Percentiles rank a stretch among this genome's conserved stretches.
These are phyloP conservation scores for Avahi laniger DNA, from an alignment of 2,797 vertebrate genomes.

Conservation along the genomic window DNA sequence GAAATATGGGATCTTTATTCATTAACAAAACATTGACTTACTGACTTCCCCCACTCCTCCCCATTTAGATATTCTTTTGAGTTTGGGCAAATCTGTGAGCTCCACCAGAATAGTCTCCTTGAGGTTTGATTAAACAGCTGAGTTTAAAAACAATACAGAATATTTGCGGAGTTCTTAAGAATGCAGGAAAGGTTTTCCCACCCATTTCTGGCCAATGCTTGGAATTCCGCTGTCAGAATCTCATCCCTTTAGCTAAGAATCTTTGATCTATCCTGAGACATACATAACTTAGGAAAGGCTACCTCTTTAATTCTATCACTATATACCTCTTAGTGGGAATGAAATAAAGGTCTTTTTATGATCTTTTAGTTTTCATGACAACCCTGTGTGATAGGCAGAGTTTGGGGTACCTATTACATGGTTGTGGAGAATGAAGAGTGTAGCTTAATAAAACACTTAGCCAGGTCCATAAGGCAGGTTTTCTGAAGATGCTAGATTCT, in stretches of 20 bases:
- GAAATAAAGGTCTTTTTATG: not conserved
- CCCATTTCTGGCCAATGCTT: not conserved
- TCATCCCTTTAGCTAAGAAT: conserved; percentile 25
- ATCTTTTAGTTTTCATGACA: not conserved
- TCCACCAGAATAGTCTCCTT: conserved; percentile 5
- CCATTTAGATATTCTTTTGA: not conserved
- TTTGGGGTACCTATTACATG: conserved; percentile 3
- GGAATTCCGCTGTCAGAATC: not conserved
- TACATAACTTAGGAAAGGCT: not conserved
- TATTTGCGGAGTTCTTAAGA: conserved; percentile 25
- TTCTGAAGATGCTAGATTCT: conserved; percentile 20
- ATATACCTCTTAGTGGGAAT: not conserved
- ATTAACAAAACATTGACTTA: conserved; percentile 19
- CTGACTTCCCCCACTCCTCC: not conserved
- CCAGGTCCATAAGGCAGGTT: not conserved
- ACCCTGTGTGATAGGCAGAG: not conserved
- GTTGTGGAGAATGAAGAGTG: not conserved
- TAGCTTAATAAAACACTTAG: not conserved
- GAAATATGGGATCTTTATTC: not conserved
- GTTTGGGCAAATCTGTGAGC: conserved; percentile 3
- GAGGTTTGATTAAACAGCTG: conserved; percentile 22
- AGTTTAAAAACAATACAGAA: conserved; percentile 50
- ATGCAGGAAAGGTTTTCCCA: conserved; percentile 34
- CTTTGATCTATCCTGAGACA: conserved; percentile 45
- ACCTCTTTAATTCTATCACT: not conserved